A percentile compares a stretch with the other conserved stretches of the same genome.
These are phyloP conservation scores for Paedocypris micromegethes DNA, from an alignment of 2,797 vertebrate species.

Conservation along the genomic window DNA sequence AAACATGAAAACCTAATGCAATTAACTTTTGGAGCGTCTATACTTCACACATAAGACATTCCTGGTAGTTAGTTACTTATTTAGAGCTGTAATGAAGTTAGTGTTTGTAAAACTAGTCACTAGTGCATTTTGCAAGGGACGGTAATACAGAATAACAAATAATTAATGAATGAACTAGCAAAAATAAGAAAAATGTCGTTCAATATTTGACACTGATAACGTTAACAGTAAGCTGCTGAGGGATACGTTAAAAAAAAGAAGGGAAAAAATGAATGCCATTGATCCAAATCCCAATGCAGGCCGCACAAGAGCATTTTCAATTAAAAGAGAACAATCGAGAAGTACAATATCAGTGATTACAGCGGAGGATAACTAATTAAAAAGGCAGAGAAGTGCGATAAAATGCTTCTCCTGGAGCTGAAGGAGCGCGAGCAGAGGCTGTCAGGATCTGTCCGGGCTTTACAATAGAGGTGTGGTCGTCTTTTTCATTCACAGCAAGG, in stretches of 20 bases:
- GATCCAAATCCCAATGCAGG: constrained; percentile 22
- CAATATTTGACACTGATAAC: too few relatives aligned
- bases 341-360: constrained; percentile 29
- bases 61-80: too few relatives aligned
- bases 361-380: constrained; percentile 38
- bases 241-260: neutral
- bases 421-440: constrained; percentile 7
- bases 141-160: too few relatives aligned
- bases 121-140: neutral
- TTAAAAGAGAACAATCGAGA: constrained; percentile 36
- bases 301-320: constrained; percentile 12
- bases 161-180: too few relatives aligned
- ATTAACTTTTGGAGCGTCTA: too few relatives aligned
- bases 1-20: too few relatives aligned
- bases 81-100: too few relatives aligned
- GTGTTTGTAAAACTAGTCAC: too few relatives aligned
- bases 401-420: constrained; percentile 12
- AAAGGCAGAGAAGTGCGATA: constrained; percentile 28
- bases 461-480: constrained; percentile 23
- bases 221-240: neutral
- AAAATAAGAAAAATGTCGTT: too few relatives aligned
- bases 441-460: constrained; percentile 10
- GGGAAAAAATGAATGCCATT: constrained; percentile 18
- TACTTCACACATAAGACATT: too few relatives aligned
- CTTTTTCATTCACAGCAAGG: constrained; percentile 40